Percentiles rank a stretch among this genome's conserved stretches.
Evolutionary conservation across 2,113 vertebrate species (phyloP).

Genomic region (Pterocles burchelli): DNA sequence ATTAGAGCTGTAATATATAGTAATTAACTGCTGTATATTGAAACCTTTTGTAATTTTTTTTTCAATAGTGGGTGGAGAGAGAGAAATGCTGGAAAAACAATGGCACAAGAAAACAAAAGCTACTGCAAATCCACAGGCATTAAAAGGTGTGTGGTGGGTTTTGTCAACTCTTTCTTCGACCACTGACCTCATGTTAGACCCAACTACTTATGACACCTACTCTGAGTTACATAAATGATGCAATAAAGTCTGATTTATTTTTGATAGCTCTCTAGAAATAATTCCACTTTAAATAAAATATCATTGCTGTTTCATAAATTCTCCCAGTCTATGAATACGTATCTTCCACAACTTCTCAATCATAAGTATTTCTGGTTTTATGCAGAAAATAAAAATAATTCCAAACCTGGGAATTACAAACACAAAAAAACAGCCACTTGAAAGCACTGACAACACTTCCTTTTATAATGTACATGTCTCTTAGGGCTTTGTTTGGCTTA

Average conservation of each 20-base stretch:
- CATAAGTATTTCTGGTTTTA: background rate
- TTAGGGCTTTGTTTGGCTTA: background rate
- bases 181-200: background rate
- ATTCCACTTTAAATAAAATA: background rate
- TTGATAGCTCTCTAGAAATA: background rate
- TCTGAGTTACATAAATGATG: background rate
- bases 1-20: constrained; percentile 49
- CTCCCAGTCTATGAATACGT: background rate
- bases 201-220: background rate
- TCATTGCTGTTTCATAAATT: background rate
- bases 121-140: background rate
- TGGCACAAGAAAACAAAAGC: background rate
- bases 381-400: background rate
- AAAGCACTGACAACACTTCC: background rate
- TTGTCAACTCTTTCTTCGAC: background rate
- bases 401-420: background rate
- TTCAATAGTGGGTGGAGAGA: background rate
- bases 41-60: constrained; percentile 35
- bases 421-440: background rate
- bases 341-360: background rate
- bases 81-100: background rate
- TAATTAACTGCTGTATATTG: constrained; percentile 44
- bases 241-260: background rate
- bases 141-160: background rate
- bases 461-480: background rate